A percentile compares a stretch with the other conserved stretches of the same genome.
Evolutionary conservation across 2,888 invertebrate species (phyloP).

Genomic region (Eustalomyia histrio): DNA sequence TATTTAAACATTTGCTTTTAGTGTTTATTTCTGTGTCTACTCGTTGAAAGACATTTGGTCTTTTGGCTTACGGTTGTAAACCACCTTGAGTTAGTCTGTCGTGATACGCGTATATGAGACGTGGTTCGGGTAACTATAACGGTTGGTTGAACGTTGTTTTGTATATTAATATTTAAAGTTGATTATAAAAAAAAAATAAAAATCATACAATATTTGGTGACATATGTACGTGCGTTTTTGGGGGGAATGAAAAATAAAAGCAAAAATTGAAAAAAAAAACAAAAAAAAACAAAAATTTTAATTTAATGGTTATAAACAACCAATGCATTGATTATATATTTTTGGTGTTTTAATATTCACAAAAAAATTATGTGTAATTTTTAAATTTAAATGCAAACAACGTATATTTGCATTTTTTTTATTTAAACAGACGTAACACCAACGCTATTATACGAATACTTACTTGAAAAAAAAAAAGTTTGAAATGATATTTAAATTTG

Average conservation of each 20-base stretch:
- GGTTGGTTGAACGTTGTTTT: slow-evolving; percentile 31
- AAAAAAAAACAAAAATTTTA: slow-evolving; percentile 13
- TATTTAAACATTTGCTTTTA: slow-evolving; percentile 8
- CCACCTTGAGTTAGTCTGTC: slow-evolving; percentile 67
- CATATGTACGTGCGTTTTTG: slow-evolving; percentile 22
- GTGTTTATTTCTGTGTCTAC: slow-evolving; percentile 39
- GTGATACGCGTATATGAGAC: slow-evolving; percentile 62
- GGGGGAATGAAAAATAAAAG: background rate
- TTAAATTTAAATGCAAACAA: slow-evolving; percentile 52
- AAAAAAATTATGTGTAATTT: background rate
- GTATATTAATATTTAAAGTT: background rate
- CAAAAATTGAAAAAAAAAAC: background rate
- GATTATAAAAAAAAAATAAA: background rate
- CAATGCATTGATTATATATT: background rate
- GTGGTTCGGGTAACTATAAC: slow-evolving; percentile 45
- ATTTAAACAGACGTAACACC: slow-evolving; percentile 46
- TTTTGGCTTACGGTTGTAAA: slow-evolving; percentile 58
- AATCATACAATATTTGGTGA: slow-evolving; percentile 34
- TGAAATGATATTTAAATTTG: slow-evolving; percentile 25
- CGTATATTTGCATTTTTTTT: slow-evolving; percentile 47
- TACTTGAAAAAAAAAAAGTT: slow-evolving; percentile 8
- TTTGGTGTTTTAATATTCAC: background rate
- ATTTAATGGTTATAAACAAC: background rate
- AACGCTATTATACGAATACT: slow-evolving; percentile 35
- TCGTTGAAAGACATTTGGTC: slow-evolving; percentile 57